Percentiles rank a stretch among this genome's conserved stretches.
phyloP scores from a whole-genome alignment of 1,140 invertebrate species.

The Archegozetes longisetosus region DNA sequence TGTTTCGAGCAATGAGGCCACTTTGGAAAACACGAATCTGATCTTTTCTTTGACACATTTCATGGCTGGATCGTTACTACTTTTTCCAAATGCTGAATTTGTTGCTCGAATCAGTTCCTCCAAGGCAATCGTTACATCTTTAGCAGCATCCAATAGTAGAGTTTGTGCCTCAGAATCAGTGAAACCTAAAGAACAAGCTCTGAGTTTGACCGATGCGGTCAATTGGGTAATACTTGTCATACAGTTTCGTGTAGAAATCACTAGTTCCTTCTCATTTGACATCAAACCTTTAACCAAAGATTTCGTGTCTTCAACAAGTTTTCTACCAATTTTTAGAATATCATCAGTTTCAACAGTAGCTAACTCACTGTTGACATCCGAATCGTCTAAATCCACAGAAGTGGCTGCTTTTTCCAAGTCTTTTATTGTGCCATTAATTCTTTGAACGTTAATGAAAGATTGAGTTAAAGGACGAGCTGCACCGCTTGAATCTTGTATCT shows the following conservation, averaged over 20 bases:
- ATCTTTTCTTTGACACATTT: conserved; percentile 88
- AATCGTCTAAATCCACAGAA: conserved; percentile 93
- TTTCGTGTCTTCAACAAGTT: conserved; percentile 97
- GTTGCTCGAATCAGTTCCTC: conserved; percentile 92
- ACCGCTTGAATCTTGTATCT: conserved; percentile 52
- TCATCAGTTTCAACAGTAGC: conserved; percentile 82
- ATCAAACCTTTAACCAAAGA: conserved; percentile 83
- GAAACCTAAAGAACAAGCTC: conserved; percentile 81
- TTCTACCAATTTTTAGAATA: conserved; percentile 94
- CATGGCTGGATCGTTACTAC: conserved; percentile 87
- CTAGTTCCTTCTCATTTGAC: conserved; percentile 87
- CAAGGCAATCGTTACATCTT: conserved; percentile 90
- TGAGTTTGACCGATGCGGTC: conserved; percentile 89
- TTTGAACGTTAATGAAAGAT: conserved; percentile 58
- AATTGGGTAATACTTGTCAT: conserved; percentile 91
- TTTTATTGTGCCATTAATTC: conserved; percentile 89
- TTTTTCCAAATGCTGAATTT: conserved; percentile 88
- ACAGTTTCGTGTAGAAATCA: conserved; percentile 86
- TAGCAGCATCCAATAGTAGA: conserved; percentile 91
- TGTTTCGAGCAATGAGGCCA: conserved; percentile 92
- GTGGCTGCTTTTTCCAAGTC: conserved; percentile 98
- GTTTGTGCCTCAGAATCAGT: conserved; percentile 93
- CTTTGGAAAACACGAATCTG: conserved; percentile 98
- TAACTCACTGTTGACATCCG: conserved; percentile 77
- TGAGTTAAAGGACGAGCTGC: conserved; percentile 55